Base-by-base conservation (phyloP, 2,797 vertebrate genomes). In the Gorsachius magnificus region DNA sequence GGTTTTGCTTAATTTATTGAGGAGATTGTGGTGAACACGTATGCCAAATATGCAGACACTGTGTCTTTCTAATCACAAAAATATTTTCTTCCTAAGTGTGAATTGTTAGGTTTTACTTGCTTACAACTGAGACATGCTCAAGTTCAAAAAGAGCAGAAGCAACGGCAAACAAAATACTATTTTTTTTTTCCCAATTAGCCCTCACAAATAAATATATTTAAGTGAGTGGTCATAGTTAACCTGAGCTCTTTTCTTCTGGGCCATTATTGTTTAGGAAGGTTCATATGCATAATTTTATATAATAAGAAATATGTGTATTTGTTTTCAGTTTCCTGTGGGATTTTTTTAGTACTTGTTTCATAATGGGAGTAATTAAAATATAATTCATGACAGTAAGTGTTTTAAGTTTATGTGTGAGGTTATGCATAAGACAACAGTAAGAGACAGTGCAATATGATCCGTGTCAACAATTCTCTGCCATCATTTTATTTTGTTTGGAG, bases 31-130 rank as follows among this genome's bases (percentile, higher is more conserved):
- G 86, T 89, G 85, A 93, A 66, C 38, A 17, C 94, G 48, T 19
- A 88, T 75, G 89, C 89, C 90, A 97, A 94, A 87, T 97, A 93
- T 93, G 90, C 94, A 87, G 93, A 83, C 77, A 3, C 45, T 83
- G 11, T 56, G 48, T 90, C 93, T 96, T 95, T 74, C 80, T 94
- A 96, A 96, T 97, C 90, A 50, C 82, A 95, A 75, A 94, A 95
- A 86, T 96, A 95, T 95, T 94, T 96, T 80, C 46, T 92, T 93
- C 54, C 13, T 35, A 94, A 71, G 89, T 96, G 91, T 91, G 83
- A 96, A 90, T 86, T 83, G 58, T 81, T 95, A 81, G 77, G 77
- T 77, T 69, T 74, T 78, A 50, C 82, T 96, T 95, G 63, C 64
- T 76, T 96, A 69, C 31, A 78, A 50, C 28, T 65, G 61, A 70